Percentiles rank a stretch among this genome's conserved stretches.
Evolutionary conservation across 2,113 vertebrate genomes (phyloP).

Genomic region (Amia ocellicauda): DNA sequence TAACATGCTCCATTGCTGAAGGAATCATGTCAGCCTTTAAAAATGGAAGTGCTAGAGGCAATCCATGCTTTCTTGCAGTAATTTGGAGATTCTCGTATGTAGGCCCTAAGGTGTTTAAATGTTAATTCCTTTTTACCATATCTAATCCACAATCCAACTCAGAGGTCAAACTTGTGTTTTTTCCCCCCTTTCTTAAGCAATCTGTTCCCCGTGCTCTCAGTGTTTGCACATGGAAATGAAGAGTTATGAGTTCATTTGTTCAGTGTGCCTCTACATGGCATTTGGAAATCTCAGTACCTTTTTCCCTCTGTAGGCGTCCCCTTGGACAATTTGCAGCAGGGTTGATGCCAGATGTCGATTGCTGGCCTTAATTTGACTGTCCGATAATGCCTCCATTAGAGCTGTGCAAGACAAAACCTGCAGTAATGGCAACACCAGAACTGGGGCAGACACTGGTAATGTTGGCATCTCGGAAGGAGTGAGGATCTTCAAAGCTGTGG

Average conservation of each 20-base stretch:
- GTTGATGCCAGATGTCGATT: slow-evolving; percentile 70
- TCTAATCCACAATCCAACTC: not conserved
- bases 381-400: slow-evolving; percentile 67
- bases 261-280: too few species aligned
- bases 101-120: not conserved
- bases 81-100: not conserved
- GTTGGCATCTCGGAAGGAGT: slow-evolving; percentile 47
- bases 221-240: not conserved
- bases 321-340: slow-evolving; percentile 64
- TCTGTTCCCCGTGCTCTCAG: not conserved
- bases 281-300: slow-evolving; percentile 8
- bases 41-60: too few species aligned
- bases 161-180: not conserved
- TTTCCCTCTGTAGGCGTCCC: slow-evolving; percentile 11
- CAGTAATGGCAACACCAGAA: slow-evolving; percentile 80
- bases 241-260: not conserved
- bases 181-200: not conserved
- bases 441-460: slow-evolving; percentile 51
- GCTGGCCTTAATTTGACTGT: slow-evolving; percentile 49
- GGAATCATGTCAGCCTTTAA: too few species aligned
- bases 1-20: too few species aligned
- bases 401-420: slow-evolving; percentile 77
- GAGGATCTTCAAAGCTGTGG: slow-evolving; percentile 70
- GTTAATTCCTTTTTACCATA: not conserved
- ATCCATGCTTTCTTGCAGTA: not conserved